Percentiles rank a stretch among this genome's conserved stretches.
Conservation (phyloP, 2,888 invertebrate species). For the Hirtodrosophila trivittata region DNA sequence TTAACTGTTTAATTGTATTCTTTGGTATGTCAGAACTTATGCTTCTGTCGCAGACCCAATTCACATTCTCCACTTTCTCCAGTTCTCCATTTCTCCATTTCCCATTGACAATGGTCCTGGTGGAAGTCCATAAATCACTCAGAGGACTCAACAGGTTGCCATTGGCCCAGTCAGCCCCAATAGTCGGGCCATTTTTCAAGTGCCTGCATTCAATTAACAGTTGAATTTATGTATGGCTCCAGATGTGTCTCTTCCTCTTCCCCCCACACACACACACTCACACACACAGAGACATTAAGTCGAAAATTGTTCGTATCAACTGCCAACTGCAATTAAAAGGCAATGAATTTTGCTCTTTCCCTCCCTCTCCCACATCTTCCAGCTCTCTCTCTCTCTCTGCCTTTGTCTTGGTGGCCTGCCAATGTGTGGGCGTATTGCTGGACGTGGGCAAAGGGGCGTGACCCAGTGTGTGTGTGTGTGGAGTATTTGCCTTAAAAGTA, state of each 20-base stretch:
- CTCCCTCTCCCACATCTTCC: not conserved
- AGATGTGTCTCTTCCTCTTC: not conserved
- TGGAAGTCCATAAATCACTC: constrained; percentile 50
- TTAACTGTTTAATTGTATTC: too few species aligned
- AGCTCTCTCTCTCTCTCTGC: not conserved
- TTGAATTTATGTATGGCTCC: constrained; percentile 65
- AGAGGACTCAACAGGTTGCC: constrained; percentile 62
- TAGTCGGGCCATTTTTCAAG: constrained; percentile 65
- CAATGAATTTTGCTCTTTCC: constrained; percentile 68
- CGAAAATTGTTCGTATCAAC: constrained; percentile 63
- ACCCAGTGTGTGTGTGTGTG: constrained; percentile 18
- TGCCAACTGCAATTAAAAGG: constrained; percentile 80
- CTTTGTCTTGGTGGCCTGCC: constrained; percentile 36
- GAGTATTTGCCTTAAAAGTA: constrained; percentile 47
- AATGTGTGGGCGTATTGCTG: constrained; percentile 46
- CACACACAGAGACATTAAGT: constrained; percentile 24
- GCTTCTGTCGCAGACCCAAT: too few species aligned
- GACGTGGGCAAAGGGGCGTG: constrained; percentile 50
- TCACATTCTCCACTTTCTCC: constrained; percentile 10
- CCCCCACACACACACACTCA: constrained; percentile 8
- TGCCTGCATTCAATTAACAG: constrained; percentile 74
- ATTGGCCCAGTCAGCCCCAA: constrained; percentile 48
- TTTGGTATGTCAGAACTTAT: too few species aligned
- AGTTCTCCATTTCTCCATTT: constrained; percentile 29
- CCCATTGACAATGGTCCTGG: too few species aligned